These are phyloP conservation scores for Clarias platycephalus DNA, from an alignment of 2,797 vertebrate species.

Conservation along the genomic window DNA sequence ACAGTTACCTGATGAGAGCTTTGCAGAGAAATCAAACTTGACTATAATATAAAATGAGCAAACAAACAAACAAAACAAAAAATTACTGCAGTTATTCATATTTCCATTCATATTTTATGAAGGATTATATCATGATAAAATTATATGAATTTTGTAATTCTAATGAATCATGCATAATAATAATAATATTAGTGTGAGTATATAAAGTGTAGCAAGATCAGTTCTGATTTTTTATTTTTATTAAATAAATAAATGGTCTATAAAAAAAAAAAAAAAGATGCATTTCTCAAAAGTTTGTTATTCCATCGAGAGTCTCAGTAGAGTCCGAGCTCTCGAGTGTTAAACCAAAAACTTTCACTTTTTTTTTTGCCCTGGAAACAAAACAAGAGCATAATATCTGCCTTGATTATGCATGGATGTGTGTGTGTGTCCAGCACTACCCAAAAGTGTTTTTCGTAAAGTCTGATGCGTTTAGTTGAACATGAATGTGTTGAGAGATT, in stretches of 20 bases:
- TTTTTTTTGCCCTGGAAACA: slow-evolving; percentile 50
- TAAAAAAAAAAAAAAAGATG: neutral
- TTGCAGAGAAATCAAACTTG: neutral
- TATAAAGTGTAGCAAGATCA: neutral
- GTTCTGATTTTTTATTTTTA: too few relatives aligned
- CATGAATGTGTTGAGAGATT: slow-evolving; percentile 53
- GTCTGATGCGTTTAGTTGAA: slow-evolving; percentile 55
- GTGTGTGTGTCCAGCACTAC: slow-evolving; percentile 39
- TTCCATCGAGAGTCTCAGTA: slow-evolving; percentile 39
- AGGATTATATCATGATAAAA: neutral
- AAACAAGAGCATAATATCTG: slow-evolving; percentile 53
- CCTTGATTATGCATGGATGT: slow-evolving; percentile 42
- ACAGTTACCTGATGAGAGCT: neutral
- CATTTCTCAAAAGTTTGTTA: slow-evolving; percentile 14
- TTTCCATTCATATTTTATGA: too few relatives aligned
- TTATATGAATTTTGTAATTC: neutral
- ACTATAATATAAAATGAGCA: neutral
- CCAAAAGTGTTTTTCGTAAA: slow-evolving; percentile 59
- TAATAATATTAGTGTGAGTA: neutral
- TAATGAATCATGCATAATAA: neutral
- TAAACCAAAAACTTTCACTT: slow-evolving; percentile 48
- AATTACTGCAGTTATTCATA: neutral
- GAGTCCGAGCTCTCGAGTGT: slow-evolving; percentile 49
- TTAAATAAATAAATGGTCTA: neutral
- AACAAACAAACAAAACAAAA: neutral